Evolutionary conservation across 30 jellyfish, hydroid and myxozoan species (phyloP), one percentile per base, ranked within the genome.

Genomic region (Chrysaora quinquecirrha): DNA sequence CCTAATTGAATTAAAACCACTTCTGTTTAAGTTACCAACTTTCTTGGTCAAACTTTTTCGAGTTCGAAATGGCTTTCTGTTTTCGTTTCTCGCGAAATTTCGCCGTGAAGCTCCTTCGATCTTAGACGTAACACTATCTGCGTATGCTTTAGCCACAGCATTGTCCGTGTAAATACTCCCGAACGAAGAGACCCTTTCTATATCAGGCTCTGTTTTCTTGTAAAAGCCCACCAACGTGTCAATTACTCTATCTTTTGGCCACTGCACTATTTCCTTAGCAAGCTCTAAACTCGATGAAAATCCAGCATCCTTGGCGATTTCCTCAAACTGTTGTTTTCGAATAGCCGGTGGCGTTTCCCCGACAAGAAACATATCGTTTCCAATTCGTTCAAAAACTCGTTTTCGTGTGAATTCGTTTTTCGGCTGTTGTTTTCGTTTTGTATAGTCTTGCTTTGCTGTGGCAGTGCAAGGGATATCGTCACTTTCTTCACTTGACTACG

Each of bases 401-500:
- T 67, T 61, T 28, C 64, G 66, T 34, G 48, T 11, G 18, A 24
- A 32, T 32, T 7, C 28, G 18, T 7, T 65, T 62, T 58, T 22
- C 6, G 28, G 72, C 10, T n/a, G n/a, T n/a, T n/a, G n/a, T n/a
- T 25, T 58, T 20, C 72, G 72, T 58, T 20, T 58, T n/a, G n/a
- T n/a, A 11, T 19, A 4, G 9, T 58, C 32, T 58, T 19, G 72
- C 23, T 58, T 10, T 4, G 6, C 11, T 9, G 32, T 78, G 27
- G 73, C 16, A 3, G 81, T 61, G 71, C 81, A 56, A 21, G 73
- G 85, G 34, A 85, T 50, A 23, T 85, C 89, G 30, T 85, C 89
- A 66, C 89, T 85, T 34, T 85, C 95, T 3, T 85, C 95, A 48
- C 95, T 85, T 35, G 87, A n/a, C 96, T 85, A n/a, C n/a, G 76